phyloP scores from a whole-genome alignment of 2,888 invertebrate genomes.

The Pachliopta kotzebuea region DNA sequence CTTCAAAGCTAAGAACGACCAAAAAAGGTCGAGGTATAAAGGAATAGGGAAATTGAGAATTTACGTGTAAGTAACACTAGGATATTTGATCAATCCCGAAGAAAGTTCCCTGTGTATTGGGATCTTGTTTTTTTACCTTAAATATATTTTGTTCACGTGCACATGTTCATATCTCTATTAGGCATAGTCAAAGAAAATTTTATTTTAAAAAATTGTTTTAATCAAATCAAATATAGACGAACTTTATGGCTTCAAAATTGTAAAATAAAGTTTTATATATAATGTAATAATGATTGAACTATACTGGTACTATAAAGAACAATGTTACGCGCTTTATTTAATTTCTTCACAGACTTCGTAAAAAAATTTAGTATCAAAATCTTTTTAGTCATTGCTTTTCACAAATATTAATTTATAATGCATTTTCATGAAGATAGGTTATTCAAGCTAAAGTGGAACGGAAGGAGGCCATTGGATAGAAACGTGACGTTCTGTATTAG shows the following conservation, averaged over 20 bases:
- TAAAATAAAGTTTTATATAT: no score
- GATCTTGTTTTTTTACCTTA: neutral
- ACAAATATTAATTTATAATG: slow-evolving; percentile 16
- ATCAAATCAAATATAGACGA: no score
- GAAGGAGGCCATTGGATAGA: slow-evolving; percentile 53
- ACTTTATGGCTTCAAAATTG: no score
- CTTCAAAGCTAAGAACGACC: slow-evolving; percentile 14
- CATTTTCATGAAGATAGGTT: slow-evolving; percentile 42
- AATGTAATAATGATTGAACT: no score
- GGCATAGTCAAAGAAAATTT: no score
- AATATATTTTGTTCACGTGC: neutral
- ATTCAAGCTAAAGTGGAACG: slow-evolving; percentile 48
- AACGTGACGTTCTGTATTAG: slow-evolving; percentile 60
- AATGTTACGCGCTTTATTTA: no score
- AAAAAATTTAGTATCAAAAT: no score
- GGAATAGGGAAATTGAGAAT: slow-evolving; percentile 24
- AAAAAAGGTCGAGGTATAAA: slow-evolving; percentile 28
- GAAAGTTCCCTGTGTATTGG: slow-evolving; percentile 6
- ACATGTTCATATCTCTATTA: neutral
- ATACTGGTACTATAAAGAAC: no score
- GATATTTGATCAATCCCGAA: slow-evolving; percentile 7
- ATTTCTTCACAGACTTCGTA: no score
- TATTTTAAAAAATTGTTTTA: no score
- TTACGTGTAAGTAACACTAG: slow-evolving; percentile 21
- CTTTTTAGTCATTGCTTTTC: no score